Percentiles rank a stretch among this genome's conserved stretches.
Evolutionary conservation across 1,140 invertebrate species (phyloP).

Genomic region (Mycetomoellerius zeteki): DNA sequence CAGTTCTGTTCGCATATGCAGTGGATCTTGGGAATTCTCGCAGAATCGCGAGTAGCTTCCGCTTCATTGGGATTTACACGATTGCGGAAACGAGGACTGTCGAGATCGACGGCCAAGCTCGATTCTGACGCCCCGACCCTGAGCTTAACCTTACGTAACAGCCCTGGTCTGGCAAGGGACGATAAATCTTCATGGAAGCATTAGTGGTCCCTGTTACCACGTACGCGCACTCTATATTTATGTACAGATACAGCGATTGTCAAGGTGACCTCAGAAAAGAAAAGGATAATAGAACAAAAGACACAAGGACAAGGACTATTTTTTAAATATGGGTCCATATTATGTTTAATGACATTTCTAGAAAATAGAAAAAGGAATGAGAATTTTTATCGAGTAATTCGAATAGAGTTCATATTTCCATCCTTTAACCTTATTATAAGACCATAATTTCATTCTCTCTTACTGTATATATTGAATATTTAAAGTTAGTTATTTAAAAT

Average conservation of each 20-base stretch:
- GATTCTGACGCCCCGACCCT: slow-evolving; percentile 70
- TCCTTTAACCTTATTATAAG: neutral
- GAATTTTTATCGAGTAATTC: neutral
- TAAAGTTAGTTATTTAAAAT: neutral
- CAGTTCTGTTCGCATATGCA: neutral
- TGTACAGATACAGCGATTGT: neutral
- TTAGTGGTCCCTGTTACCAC: slow-evolving; percentile 69
- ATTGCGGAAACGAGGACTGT: slow-evolving; percentile 28
- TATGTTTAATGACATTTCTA: neutral
- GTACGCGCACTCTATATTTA: slow-evolving; percentile 20
- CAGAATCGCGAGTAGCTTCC: slow-evolving; percentile 29
- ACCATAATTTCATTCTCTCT: neutral
- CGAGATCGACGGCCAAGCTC: slow-evolving; percentile 50
- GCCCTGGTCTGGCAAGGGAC: slow-evolving; percentile 44
- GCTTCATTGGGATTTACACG: slow-evolving; percentile 67
- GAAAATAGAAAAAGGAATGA: neutral
- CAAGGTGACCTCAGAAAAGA: neutral
- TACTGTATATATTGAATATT: neutral
- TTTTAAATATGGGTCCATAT: neutral
- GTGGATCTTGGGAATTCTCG: slow-evolving; percentile 40
- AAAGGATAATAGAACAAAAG: neutral
- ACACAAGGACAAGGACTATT: too few relatives aligned
- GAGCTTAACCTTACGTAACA: slow-evolving; percentile 78
- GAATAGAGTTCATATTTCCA: neutral
- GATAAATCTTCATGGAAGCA: slow-evolving; percentile 77